Base-by-base conservation (phyloP, 2,797 vertebrate species). In the Lemur catta region DNA sequence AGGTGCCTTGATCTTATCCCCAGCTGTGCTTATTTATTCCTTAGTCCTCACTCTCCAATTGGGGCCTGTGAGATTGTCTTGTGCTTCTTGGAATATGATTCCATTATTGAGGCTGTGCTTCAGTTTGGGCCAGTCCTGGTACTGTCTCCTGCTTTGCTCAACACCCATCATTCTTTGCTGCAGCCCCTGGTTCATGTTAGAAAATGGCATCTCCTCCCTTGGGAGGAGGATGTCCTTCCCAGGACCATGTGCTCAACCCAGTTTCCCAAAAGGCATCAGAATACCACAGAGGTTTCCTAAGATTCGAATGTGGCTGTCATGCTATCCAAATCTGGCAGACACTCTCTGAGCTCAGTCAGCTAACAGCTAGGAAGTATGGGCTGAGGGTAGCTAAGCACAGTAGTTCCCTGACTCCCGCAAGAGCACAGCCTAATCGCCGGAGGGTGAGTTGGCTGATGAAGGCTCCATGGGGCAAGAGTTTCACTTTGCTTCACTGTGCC, bases 61-160 rank as follows among this genome's bases (percentile, higher is more conserved):
- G 52, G 41, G 52, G 6, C n/a, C 76, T 67, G 24, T 57, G 48
- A 76, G 35, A 52, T 92, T 79, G 28, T 65, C 67, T 72, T 52
- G 26, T 94, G 76, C 52, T 78, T 87, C 82, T 80, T 84, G 65
- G n/a, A 93, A 80, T 84, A 43, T 69, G 41, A 89, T 67, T 81
- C 55, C 30, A 67, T 93, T 71, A 48, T 72, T 84, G 74, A 90
- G 30, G 9, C 59, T 74, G 0, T 38, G 13, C 26, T 33, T n/a
- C 52, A 78, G 0, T 91, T 84, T 65, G 78, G 76, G 48, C 41
- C 52, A 78, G 46, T 72, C 28, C 46, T 88, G 59, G 28, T 80
- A 30, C 30, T 78, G 28, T 87, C 78, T 87, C 50, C 43, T 95
- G 48, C 38, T 90, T 82, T 76, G 91, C 71, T 90, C 59, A 48